Base-by-base conservation (phyloP, 2,113 vertebrate genomes). In the Piliocolobus tephrosceles region DNA sequence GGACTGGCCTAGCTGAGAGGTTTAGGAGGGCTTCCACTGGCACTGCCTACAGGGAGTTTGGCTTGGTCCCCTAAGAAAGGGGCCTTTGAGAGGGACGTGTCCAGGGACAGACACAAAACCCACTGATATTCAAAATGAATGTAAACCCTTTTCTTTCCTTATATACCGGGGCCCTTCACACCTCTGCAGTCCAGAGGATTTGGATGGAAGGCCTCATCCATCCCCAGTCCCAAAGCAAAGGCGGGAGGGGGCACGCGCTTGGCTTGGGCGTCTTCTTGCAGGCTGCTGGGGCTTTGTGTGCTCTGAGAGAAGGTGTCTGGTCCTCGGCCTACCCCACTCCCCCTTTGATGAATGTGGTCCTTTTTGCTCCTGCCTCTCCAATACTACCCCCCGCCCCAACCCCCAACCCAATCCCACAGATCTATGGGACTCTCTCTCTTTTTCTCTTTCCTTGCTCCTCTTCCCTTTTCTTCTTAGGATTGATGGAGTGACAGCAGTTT, bases 381-480 rank as follows among this genome's bases (percentile, higher is more conserved):
- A 1, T 43, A 4, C 2, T 10, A 20, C 8, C 55, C 32, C 61
- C 27, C 0, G 2, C 61, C 20, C 7, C 4, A 1, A 6, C 38
- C 20, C 7, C 3, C 22, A 7, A 2, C 40, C 23, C 52, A 27
- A 27, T 66, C n/a, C 61, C 61, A 58, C 30, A 52, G 47, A 70
- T 78, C 72, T 76, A 20, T 27, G 58, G 64, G 75, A 5, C 40
- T 61, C 3, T 78, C n/a, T 87, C 43, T 79, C 76, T n/a, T 83
- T 93, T 45, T 45, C 84, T 58, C 57, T 84, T 52, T 78, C 23
- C 35, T 52, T 75, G 79, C n/a, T 64, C 70, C 52, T 79, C 50
- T 66, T 86, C 45, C 81, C 50, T 86, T 95, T 88, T 88, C 91
- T 90, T 93, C 93, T 91, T 72, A 90, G 68, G 90, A 76, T 47